Evolutionary conservation across 1,140 invertebrate species (phyloP), one percentile per base, ranked within the genome.

Genomic region (Battus philenor): DNA sequence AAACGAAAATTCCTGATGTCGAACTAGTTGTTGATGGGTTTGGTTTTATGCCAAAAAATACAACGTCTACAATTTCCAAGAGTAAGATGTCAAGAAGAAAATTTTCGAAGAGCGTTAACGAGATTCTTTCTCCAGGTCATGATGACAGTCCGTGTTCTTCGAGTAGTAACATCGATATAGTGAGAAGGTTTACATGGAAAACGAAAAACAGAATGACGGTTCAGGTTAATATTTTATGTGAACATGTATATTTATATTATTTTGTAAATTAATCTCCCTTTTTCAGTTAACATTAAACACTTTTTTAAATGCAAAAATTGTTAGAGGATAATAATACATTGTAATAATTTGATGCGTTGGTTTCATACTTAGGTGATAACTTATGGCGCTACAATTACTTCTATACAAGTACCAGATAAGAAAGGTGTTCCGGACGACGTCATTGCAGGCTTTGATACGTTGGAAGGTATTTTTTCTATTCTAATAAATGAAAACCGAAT

Each of bases 311-410:
- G n/a, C n/a, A n/a, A n/a, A n/a, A n/a, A n/a, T n/a, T n/a, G n/a
- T n/a, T n/a, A n/a, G n/a, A n/a, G n/a, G n/a, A n/a, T n/a, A n/a
- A n/a, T n/a, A n/a, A n/a, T n/a, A n/a, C n/a, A n/a, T n/a, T n/a
- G n/a, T n/a, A n/a, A n/a, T n/a, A n/a, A n/a, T n/a, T n/a, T 15
- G 8, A 11, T 6, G n/a, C 24, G n/a, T n/a, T 32, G 10, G 11
- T 50, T 24, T 22, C 47, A 38, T 47, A 17, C 41, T n/a, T 47
- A 74, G 79, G 81, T 94, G 0, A 93, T 95, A 26, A 91, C 89
- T 8, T 92, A 92, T 60, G 95, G 95, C 44, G 94, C 93, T 1
- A 92, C 92, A 0, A 91, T 96, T 9, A 93, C 90, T 1, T 89
- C 90, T 24, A 89, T 97, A 13, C 87, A 89, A 73, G 87, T 92